Base-by-base conservation (phyloP, 2,113 vertebrate genomes). In the Pangasianodon gigas region DNA sequence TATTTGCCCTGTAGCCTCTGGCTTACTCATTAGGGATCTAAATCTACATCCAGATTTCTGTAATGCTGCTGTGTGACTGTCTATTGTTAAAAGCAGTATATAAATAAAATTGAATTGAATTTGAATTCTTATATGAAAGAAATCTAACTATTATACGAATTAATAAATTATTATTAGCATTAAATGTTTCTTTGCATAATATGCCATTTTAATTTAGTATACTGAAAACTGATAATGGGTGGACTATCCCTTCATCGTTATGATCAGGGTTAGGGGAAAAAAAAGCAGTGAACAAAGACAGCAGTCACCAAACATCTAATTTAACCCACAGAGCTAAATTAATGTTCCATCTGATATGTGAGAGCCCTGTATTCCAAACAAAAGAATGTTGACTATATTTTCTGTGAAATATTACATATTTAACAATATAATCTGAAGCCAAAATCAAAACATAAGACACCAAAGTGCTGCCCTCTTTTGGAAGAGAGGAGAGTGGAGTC, bases 391-490 rank as follows among this genome's bases (percentile, higher is more conserved):
- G 21, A 65, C 26, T 44, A 14, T 37, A 88, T 83, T 54, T 71
- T 83, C 13, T 69, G 6, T 67, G n/a, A 88, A 52, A 56, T 48
- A 44, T 26, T 52, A 11, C 21, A 88, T 44, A 65, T 54, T 79
- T 19, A 89, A 80, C 13, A 80, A 54, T 67, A 86, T 52, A 11
- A 67, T 80, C 48, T 80, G 32, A 67, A 69, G 26, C 71, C 74
- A 80, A 86, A 77, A 85, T 85, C 44, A 65, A 41, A 89, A 84
- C 32, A 89, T 84, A 37, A 65, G 69, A 48, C 44, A 85, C 81
- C 80, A 82, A 84, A 90, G 13, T 90, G 87, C 91, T 92, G 93
- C 92, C 91, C 88, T 93, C 93, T 95, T 94, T 92, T 94, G 93
- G 92, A 95, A 87, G 51, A 37, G 56, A 29, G 13, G 19, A 79